Base-by-base conservation (phyloP, 2,797 vertebrate genomes). In the Enteromius mattozi region DNA sequence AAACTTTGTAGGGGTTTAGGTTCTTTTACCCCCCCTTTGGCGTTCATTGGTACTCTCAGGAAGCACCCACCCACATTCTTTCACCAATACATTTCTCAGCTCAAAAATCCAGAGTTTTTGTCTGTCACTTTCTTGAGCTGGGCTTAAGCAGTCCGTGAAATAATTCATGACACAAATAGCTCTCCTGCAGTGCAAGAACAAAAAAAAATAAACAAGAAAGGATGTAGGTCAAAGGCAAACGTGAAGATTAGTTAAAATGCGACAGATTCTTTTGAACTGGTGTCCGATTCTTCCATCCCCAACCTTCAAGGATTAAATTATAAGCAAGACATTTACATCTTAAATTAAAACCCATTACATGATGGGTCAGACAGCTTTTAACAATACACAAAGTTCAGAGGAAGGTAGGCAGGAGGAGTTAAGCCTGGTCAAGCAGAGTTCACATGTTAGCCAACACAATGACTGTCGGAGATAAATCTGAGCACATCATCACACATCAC, bases 101-200 rank as follows among this genome's bases (percentile, higher is more conserved):
- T 59, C 0, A 40, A 68, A 83, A 68, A 83, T 37, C 24, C 3
- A 33, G 61, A 83, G 72, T 69, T 77, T 75, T n/a, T 68, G 56
- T 51, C 70, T 40, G 49, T 78, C 76, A 49, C 65, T 63, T 61
- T 78, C 49, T 54, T 59, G 63, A 70, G 49, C 61, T 10, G 21
- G 59, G 71, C 37, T 70, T 70, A 84, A 78, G 66, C 45, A 84
- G 49, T 16, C 75, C 3, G 0, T 71, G 65, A 84, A 71, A 84
- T 78, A 84, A 84, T 71, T 78, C 66, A 78, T 71, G 76, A 78
- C 66, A 83, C 63, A 78, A 78, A 84, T 63, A 70, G 65, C 51
- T 78, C 51, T 78, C 66, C 27, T 33, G 27, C 75, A 78, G 75
- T 30, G 19, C 2, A 27, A 47, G 14, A 10, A 83, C 61, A 69